Base-by-base conservation (phyloP, 2,113 vertebrate species). In the Hymenochirus boettgeri region DNA sequence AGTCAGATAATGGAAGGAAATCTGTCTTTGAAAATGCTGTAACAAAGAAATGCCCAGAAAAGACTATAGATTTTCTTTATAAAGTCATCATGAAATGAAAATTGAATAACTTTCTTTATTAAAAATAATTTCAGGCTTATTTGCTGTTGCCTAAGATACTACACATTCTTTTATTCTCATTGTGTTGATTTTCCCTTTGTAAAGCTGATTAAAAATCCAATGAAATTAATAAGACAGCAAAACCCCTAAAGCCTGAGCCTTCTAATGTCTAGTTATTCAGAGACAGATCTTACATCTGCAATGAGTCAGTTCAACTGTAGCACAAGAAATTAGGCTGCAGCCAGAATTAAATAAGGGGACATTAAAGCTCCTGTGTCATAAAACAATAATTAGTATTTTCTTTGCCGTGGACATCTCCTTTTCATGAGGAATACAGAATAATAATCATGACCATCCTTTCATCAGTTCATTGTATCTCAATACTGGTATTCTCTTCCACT, bases 191-290 rank as follows among this genome's bases (percentile, higher is more conserved):
- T 59, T 13, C 56, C 24, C 57, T 42, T 27, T 67, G 46, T 51
- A 42, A 22, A 58, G 50, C 47, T 67, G 64, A 67, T 59, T 59
- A 67, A 59, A 67, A 67, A 67, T 67, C 46, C 52, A 59, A 55
- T 52, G 56, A 55, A 67, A 67, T 67, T 67, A 67, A 66, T 58
- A 66, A 58, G 29, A 29, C 64, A 27, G 23, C 55, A 21, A 35
- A 50, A 62, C 51, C 58, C 39, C 47, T 67, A 47, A 47, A 56
- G 58, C 47, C 17, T 47, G 52, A 42, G 46, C 46, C 45, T 58
- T 39, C 58, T 59, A 58, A 59, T 50, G 58, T 47, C 31, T 42
- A 24, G 47, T 23, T 29, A 52, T 59, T 18, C 31, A 37, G n/a
- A 56, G 27, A 42, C 23, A 67, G 18, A 59, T 67, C 56, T 59